Evolutionary conservation across 2,888 invertebrate species (phyloP).

Genomic region (Lumbricus terrestris): DNA sequence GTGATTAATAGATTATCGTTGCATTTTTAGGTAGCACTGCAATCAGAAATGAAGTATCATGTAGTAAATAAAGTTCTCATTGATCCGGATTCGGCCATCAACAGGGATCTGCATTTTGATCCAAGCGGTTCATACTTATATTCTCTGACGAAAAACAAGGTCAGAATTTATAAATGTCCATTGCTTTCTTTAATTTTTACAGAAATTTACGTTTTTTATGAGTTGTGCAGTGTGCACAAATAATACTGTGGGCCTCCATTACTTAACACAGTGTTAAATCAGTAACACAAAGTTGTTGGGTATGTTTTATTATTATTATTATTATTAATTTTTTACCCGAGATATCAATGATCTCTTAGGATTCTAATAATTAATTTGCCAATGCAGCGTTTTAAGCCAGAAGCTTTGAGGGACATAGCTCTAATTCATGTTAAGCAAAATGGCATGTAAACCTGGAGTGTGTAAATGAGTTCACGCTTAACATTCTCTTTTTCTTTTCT

Average conservation of each 20-base stretch:
- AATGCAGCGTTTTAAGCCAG: too few species aligned
- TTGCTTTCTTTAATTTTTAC: background rate
- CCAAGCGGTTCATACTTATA: slow-evolving; percentile 85
- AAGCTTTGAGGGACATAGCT: too few species aligned
- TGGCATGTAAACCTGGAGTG: too few species aligned
- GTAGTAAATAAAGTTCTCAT: slow-evolving; percentile 81
- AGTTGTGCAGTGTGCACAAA: background rate
- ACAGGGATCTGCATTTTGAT: slow-evolving; percentile 87
- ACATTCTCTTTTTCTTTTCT: too few species aligned
- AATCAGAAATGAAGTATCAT: slow-evolving; percentile 11
- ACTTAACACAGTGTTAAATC: background rate
- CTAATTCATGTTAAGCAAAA: too few species aligned
- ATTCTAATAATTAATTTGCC: too few species aligned
- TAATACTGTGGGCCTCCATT: background rate
- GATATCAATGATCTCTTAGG: too few species aligned
- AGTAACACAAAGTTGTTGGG: too few species aligned
- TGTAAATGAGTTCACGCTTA: too few species aligned
- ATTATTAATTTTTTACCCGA: too few species aligned
- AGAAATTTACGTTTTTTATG: background rate
- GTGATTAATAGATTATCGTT: background rate
- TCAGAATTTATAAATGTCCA: slow-evolving; percentile 59
- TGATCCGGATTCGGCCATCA: slow-evolving; percentile 78
- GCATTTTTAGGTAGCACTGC: background rate
- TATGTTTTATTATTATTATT: too few species aligned
- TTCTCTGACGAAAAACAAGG: slow-evolving; percentile 86